These are phyloP conservation scores for Augiades crinisus DNA, from an alignment of 2,888 invertebrate species.

Conservation along the genomic window DNA sequence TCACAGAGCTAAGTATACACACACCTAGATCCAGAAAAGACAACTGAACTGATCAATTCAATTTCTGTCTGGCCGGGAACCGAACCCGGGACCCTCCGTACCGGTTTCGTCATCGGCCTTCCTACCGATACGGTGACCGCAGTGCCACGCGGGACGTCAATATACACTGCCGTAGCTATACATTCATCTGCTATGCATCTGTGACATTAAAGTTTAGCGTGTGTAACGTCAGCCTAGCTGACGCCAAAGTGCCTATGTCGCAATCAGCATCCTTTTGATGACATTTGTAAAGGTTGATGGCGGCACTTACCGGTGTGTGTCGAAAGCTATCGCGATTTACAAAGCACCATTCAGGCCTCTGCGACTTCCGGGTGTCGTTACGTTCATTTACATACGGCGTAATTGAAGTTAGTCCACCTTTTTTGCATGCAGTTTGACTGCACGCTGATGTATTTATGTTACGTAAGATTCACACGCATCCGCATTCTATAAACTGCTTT, in stretches of 20 bases:
- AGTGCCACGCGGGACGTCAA: no score
- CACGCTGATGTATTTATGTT: not conserved
- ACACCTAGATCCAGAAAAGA: no score
- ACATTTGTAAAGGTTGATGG: conserved; percentile 36
- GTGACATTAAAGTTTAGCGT: not conserved
- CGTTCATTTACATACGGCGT: conserved; percentile 15
- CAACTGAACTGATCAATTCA: no score
- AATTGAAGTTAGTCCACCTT: conserved; percentile 8
- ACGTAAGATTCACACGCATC: not conserved
- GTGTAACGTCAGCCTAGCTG: not conserved
- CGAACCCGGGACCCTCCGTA: no score
- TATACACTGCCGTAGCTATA: no score
- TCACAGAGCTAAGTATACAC: no score
- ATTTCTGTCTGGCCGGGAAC: no score
- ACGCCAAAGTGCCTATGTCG: conserved; percentile 13
- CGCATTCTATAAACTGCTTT: not conserved
- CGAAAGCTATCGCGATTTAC: conserved; percentile 14
- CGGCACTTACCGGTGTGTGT: conserved; percentile 18
- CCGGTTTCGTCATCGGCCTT: no score
- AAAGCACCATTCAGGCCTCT: conserved; percentile 10
- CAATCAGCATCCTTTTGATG: conserved; percentile 34
- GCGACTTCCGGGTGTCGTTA: conserved; percentile 14
- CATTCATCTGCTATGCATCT: not conserved
- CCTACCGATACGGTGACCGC: no score
- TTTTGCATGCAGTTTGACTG: conserved; percentile 5